Percentiles rank a stretch among this genome's conserved stretches.
phyloP scores from a whole-genome alignment of 2,113 vertebrate species.

The Cynocephalus volans region DNA sequence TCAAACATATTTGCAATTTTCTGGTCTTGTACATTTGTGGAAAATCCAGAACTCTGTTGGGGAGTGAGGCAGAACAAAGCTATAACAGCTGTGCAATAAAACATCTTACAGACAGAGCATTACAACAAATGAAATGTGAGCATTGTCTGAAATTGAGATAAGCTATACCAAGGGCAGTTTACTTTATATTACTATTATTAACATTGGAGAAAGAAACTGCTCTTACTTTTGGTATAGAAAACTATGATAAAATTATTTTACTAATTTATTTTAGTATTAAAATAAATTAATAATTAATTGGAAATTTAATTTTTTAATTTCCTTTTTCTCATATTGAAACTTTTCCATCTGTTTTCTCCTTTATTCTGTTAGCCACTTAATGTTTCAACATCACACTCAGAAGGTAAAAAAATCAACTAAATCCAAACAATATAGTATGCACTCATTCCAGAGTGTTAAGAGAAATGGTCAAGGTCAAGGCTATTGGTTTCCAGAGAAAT shows the following conservation, averaged over 20 bases:
- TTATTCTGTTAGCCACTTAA: constrained; percentile 45
- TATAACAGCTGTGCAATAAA: constrained; percentile 42
- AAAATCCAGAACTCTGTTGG: constrained; percentile 98
- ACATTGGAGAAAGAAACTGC: background rate
- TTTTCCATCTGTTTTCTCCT: constrained; percentile 31
- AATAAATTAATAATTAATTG: background rate
- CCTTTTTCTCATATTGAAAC: constrained; percentile 25
- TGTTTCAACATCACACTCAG: constrained; percentile 16
- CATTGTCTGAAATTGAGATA: background rate
- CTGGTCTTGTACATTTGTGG: constrained; percentile 98
- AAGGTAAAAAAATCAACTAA: background rate
- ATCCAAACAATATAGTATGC: background rate
- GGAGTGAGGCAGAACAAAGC: background rate
- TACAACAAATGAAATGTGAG: background rate
- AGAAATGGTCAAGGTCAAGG: constrained; percentile 5
- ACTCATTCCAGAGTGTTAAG: background rate
- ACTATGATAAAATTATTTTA: background rate
- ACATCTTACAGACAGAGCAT: background rate
- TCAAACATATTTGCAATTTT: constrained; percentile 99
- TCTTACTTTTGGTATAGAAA: constrained; percentile 6
- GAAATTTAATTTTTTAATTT: constrained; percentile 44
- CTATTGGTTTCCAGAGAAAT: constrained; percentile 23
- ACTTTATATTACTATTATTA: background rate
- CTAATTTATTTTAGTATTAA: background rate
- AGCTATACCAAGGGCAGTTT: background rate